Evolutionary conservation across 1,140 invertebrate genomes (phyloP).

Genomic region (Maconellicoccus hirsutus): DNA sequence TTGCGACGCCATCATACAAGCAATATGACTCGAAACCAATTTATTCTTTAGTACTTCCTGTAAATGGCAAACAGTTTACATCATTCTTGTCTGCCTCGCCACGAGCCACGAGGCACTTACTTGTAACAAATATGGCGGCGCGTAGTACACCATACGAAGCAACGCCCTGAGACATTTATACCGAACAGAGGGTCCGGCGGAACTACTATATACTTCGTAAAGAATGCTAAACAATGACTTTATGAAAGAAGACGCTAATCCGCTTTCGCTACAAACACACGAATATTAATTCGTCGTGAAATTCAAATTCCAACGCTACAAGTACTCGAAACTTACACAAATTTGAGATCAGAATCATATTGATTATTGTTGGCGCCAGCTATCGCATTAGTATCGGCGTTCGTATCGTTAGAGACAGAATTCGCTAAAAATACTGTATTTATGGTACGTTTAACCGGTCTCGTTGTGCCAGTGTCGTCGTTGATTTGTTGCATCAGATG

Average conservation of each 20-base stretch:
- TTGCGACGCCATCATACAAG: conserved; percentile 92
- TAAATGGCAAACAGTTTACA: no score
- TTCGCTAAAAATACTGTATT: conserved; percentile 29
- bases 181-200: conserved; percentile 90
- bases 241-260: conserved; percentile 65
- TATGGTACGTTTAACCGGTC: conserved; percentile 70
- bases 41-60: conserved; percentile 79
- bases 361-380: conserved; percentile 22
- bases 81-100: background rate
- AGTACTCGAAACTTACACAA: conserved; percentile 13
- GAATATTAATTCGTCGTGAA: background rate
- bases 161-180: conserved; percentile 93
- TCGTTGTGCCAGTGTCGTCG: conserved; percentile 87
- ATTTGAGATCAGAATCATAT: conserved; percentile 20
- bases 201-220: conserved; percentile 95
- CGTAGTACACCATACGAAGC: conserved; percentile 89
- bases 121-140: conserved; percentile 68
- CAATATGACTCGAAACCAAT: conserved; percentile 91
- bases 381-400: background rate
- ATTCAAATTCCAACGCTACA: background rate
- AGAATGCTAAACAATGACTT: conserved; percentile 79
- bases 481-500: conserved; percentile 97
- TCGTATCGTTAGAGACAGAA: background rate
- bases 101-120: conserved; percentile 31
- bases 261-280: conserved; percentile 35